Conservation (phyloP, 1,140 invertebrate genomes). For the Stegodyphus dumicola region DNA sequence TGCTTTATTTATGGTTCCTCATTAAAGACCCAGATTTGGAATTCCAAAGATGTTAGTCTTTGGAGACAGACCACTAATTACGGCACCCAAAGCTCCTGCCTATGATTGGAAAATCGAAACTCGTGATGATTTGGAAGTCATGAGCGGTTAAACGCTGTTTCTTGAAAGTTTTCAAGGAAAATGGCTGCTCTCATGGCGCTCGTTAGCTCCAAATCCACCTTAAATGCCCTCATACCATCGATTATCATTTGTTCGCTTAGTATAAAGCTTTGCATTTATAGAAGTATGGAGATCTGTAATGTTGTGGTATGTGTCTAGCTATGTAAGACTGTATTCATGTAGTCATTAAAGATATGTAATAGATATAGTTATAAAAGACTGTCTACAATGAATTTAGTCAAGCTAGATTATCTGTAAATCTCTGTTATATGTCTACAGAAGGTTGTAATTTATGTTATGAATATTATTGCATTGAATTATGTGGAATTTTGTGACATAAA, state of each 20-base stretch:
- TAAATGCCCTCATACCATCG: constrained; percentile 22
- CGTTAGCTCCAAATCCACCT: constrained; percentile 9
- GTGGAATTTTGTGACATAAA: no score
- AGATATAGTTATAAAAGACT: no score
- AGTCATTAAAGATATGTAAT: no score
- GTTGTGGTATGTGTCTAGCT: no score
- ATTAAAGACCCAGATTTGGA: constrained; percentile 17
- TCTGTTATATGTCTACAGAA: no score
- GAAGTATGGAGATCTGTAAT: no score
- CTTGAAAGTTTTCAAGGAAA: constrained; percentile 4
- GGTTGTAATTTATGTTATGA: no score
- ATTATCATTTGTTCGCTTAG: constrained; percentile 13
- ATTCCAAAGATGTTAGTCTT: constrained; percentile 6
- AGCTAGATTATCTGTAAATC: no score
- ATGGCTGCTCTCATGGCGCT: constrained; percentile 13
- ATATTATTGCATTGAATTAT: no score
- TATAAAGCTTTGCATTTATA: no score
- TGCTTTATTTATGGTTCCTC: constrained; percentile 12
- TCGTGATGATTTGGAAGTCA: constrained; percentile 41
- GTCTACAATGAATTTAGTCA: no score
- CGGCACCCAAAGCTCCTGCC: not conserved
- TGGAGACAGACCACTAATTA: constrained; percentile 17
- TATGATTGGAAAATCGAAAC: constrained; percentile 43
- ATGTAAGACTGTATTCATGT: no score
- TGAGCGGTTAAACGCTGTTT: constrained; percentile 18